These are phyloP conservation scores for Synergus gifuensis DNA, from an alignment of 2,888 invertebrate species.

Conservation along the genomic window DNA sequence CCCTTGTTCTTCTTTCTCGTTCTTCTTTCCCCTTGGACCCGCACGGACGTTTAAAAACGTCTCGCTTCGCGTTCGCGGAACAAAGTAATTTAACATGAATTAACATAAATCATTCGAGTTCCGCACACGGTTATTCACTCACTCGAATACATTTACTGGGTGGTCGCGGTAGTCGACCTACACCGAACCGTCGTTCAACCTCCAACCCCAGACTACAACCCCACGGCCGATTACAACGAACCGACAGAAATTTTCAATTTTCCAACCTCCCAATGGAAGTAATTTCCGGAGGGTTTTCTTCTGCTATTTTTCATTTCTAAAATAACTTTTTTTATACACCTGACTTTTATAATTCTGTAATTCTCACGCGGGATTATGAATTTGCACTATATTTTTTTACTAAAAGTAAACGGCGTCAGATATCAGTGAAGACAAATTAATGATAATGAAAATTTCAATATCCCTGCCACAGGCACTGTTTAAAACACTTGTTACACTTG, in stretches of 20 bases:
- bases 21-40: neutral
- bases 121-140: constrained; percentile 54
- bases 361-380: neutral
- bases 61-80: constrained; percentile 56
- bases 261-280: constrained; percentile 54
- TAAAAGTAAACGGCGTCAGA: too few relatives aligned
- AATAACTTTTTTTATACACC: constrained; percentile 7
- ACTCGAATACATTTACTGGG: constrained; percentile 41
- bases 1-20: neutral
- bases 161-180: constrained; percentile 35
- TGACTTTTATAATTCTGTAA: neutral
- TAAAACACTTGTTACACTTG: too few relatives aligned
- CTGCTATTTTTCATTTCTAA: constrained; percentile 15
- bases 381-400: neutral
- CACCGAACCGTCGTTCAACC: constrained; percentile 29
- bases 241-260: constrained; percentile 64
- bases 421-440: too few relatives aligned
- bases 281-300: constrained; percentile 35
- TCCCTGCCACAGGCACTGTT: too few relatives aligned
- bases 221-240: constrained; percentile 59
- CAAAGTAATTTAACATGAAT: constrained; percentile 70
- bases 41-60: constrained; percentile 58
- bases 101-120: constrained; percentile 67
- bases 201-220: neutral
- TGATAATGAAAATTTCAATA: too few relatives aligned